Percentiles rank a stretch among this genome's conserved stretches.
Conservation (phyloP, 2,113 vertebrate genomes). For the Peromyscus polionotus region DNA sequence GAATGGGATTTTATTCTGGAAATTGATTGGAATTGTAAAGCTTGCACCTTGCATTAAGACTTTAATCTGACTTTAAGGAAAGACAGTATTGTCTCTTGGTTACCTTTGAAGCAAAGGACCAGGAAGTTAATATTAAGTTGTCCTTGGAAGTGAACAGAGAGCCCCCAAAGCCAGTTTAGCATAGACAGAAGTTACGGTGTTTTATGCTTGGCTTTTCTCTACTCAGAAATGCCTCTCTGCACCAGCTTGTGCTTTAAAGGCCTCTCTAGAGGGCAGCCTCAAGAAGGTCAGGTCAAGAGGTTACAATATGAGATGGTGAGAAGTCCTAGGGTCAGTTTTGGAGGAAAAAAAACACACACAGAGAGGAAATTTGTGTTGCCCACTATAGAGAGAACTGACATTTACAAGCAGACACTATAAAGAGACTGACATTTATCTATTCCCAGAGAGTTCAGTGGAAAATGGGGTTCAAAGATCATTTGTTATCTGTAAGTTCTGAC, state of each 20-base stretch:
- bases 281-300: constrained; percentile 42
- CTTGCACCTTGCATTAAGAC: background rate
- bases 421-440: background rate
- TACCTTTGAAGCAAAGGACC: constrained; percentile 46
- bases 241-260: constrained; percentile 32
- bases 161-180: background rate
- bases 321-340: constrained; percentile 11
- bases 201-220: constrained; percentile 31
- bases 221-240: background rate
- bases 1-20: constrained; percentile 9
- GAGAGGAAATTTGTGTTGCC: constrained; percentile 49
- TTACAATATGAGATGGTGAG: constrained; percentile 41
- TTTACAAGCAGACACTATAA: constrained; percentile 34
- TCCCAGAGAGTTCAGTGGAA: constrained; percentile 33
- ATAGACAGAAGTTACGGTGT: background rate
- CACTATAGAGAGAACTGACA: constrained; percentile 9
- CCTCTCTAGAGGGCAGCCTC: background rate
- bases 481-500: background rate
- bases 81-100: background rate
- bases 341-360: constrained; percentile 31
- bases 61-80: background rate
- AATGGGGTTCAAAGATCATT: background rate
- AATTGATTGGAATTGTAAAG: background rate
- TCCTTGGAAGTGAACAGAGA: background rate
- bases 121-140: constrained; percentile 24